phyloP scores from a whole-genome alignment of 2,113 vertebrate species.

The Jaculus jaculus region DNA sequence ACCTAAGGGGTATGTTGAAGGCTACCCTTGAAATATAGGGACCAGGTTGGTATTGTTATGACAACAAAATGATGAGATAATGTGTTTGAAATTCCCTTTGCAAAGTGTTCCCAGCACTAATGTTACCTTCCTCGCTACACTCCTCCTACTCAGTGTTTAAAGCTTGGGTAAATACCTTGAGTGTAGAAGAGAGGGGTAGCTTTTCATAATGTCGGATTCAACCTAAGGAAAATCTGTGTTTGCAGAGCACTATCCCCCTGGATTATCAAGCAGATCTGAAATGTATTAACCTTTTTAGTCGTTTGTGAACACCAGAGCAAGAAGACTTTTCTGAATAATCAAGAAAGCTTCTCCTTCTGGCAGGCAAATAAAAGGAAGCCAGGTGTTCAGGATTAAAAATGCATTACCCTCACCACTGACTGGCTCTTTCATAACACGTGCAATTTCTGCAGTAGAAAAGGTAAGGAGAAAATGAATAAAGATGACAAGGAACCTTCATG shows the following conservation, averaged over 20 bases:
- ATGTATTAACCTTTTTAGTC: constrained; percentile 76
- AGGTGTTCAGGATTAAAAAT: constrained; percentile 77
- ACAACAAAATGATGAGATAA: neutral
- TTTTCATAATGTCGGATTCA: constrained; percentile 71
- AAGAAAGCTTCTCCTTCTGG: constrained; percentile 59
- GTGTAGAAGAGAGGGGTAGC: constrained; percentile 34
- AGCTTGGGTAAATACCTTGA: constrained; percentile 58
- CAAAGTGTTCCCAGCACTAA: neutral
- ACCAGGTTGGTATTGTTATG: neutral
- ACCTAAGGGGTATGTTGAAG: neutral
- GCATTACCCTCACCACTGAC: constrained; percentile 58
- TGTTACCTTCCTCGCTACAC: neutral
- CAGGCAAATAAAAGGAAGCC: constrained; percentile 71
- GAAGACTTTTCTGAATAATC: constrained; percentile 67
- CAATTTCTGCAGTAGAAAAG: constrained; percentile 50
- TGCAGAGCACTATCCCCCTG: constrained; percentile 61
- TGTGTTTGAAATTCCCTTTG: neutral
- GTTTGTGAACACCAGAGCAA: constrained; percentile 51
- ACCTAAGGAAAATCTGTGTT: constrained; percentile 68
- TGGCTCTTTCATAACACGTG: constrained; percentile 56
- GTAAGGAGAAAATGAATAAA: neutral
- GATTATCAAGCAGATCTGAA: constrained; percentile 71
- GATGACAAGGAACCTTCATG: constrained; percentile 43
- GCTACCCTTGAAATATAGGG: neutral
- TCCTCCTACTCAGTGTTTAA: constrained; percentile 43